Evolutionary conservation across 2,797 vertebrate species (phyloP).

Genomic region (Notoglanidium macrostoma): DNA sequence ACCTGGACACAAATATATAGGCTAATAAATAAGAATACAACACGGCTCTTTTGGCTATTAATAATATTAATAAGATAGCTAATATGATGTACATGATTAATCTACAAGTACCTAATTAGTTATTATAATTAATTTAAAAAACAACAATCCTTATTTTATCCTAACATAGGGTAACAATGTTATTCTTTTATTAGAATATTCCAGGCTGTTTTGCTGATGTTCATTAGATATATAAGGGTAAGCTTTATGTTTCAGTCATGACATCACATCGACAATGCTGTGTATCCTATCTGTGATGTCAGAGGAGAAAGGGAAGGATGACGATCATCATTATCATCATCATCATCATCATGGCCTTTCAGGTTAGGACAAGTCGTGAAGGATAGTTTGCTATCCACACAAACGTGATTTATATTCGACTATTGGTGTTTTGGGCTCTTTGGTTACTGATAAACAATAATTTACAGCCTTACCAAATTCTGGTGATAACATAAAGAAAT

Average conservation of each 20-base stretch:
- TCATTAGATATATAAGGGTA: not conserved
- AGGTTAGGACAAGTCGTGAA: conserved; percentile 5
- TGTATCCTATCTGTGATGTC: not conserved
- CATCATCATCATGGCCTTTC: conserved; percentile 19
- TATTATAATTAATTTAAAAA: not conserved
- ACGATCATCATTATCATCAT: conserved; percentile 8
- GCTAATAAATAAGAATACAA: not conserved
- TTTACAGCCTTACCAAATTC: not conserved
- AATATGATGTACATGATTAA: not conserved
- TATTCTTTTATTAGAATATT: not conserved
- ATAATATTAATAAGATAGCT: not conserved
- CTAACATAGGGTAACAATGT: not conserved
- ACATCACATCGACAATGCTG: not conserved
- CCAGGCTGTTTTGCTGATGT: not conserved
- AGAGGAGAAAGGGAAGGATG: not conserved
- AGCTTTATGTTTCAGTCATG: not conserved
- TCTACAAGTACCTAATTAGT: too few species aligned
- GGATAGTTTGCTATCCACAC: not conserved
- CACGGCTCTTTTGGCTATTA: not conserved
- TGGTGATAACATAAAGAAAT: not conserved
- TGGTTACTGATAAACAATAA: not conserved
- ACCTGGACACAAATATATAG: not conserved
- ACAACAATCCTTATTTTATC: not conserved
- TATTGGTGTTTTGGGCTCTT: too few species aligned
- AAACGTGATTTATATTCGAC: not conserved